These are phyloP conservation scores for Meandrina meandrites DNA, from an alignment of 92 coral and sea anemone species.

Conservation along the genomic window DNA sequence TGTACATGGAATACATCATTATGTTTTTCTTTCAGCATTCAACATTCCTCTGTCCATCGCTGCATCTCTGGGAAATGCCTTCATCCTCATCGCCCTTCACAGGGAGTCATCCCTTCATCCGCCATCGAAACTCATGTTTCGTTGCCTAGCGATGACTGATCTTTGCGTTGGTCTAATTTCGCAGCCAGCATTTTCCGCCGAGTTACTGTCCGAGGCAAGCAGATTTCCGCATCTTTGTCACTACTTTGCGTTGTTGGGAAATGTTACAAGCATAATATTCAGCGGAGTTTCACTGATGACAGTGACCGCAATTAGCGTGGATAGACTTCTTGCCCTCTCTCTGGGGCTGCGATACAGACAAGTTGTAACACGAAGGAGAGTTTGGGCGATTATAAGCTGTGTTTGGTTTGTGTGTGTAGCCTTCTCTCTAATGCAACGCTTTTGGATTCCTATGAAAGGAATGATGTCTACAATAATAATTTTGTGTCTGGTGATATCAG, in stretches of 20 bases:
- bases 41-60: neutral
- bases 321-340: neutral
- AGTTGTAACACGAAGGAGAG: neutral
- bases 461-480: neutral
- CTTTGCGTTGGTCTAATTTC: neutral
- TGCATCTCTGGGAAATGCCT: neutral
- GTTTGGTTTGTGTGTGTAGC: neutral
- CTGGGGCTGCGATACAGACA: neutral
- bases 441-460: neutral
- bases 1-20: neutral
- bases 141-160: conserved; percentile 1
- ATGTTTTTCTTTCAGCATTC: neutral
- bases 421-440: neutral
- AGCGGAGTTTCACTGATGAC: neutral
- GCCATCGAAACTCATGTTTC: neutral
- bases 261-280: neutral
- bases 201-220: neutral
- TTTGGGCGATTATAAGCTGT: neutral
- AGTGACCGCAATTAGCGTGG: neutral
- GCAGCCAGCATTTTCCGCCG: neutral
- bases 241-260: neutral
- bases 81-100: neutral
- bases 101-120: neutral
- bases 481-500: neutral
- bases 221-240: neutral